Conservation (phyloP, 2,888 invertebrate species). For the Sycophila texana region DNA sequence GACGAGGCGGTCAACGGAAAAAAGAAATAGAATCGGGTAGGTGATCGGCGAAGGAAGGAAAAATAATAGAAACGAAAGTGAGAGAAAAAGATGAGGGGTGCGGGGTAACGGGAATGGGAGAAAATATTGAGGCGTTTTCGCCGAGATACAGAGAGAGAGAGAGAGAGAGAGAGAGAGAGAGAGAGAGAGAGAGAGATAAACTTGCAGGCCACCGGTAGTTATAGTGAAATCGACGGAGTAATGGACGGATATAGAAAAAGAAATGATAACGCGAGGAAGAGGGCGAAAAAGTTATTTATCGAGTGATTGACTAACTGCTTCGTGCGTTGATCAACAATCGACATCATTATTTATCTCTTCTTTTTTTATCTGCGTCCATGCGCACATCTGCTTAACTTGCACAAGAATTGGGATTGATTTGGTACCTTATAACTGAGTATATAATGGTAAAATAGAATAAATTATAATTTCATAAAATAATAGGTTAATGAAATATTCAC, state of each 20-base stretch:
- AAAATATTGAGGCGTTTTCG: constrained; percentile 19
- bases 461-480: not conserved
- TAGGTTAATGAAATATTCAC: too few species aligned
- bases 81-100: constrained; percentile 15
- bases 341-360: too few species aligned
- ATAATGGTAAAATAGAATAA: not conserved
- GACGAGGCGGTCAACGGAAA: not conserved
- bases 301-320: too few species aligned
- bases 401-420: too few species aligned
- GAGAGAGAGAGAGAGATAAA: constrained; percentile 18
- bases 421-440: too few species aligned
- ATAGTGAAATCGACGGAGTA: constrained; percentile 21
- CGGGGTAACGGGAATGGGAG: not conserved
- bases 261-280: too few species aligned
- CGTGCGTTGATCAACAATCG: too few species aligned
- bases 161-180: too few species aligned
- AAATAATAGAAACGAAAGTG: constrained; percentile 29
- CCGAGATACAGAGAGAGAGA: constrained; percentile 9
- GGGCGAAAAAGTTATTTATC: constrained; percentile 1
- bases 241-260: not conserved
- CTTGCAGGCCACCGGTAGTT: not conserved
- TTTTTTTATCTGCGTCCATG: too few species aligned
- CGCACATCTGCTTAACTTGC: too few species aligned
- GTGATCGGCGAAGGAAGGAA: not conserved
- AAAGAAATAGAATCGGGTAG: constrained; percentile 12